Percentiles rank a stretch among this genome's conserved stretches.
phyloP scores from a whole-genome alignment of 2,113 vertebrate genomes.

The Physeter macrocephalus region DNA sequence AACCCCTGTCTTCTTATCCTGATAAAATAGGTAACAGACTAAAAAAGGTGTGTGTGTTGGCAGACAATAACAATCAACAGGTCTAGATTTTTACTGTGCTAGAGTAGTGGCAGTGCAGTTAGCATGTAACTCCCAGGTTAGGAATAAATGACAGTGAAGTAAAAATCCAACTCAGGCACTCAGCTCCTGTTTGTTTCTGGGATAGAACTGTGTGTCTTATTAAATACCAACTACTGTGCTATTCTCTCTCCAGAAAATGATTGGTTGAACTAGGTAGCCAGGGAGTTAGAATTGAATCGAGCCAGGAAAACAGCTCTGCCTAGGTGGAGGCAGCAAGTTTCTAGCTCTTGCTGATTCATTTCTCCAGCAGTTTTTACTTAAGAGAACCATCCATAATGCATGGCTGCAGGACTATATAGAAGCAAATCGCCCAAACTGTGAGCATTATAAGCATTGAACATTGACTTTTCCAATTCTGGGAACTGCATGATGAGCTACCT shows the following conservation, averaged over 20 bases:
- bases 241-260: constrained; percentile 40
- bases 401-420: not conserved
- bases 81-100: not conserved
- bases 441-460: not conserved
- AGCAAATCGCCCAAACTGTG: constrained; percentile 34
- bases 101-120: not conserved
- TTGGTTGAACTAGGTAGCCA: constrained; percentile 43
- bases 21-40: not conserved
- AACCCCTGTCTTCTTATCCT: not conserved
- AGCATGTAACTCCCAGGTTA: not conserved
- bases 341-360: constrained; percentile 38
- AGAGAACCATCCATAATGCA: constrained; percentile 55
- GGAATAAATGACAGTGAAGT: not conserved
- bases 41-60: not conserved
- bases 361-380: constrained; percentile 39
- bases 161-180: constrained; percentile 1
- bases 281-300: constrained; percentile 42
- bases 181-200: constrained; percentile 27
- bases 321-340: not conserved
- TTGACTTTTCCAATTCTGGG: constrained; percentile 17
- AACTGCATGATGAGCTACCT: constrained; percentile 27
- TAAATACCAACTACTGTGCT: constrained; percentile 35
- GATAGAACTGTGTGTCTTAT: constrained; percentile 24
- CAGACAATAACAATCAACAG: not conserved
- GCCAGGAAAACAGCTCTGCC: constrained; percentile 32